These are phyloP conservation scores for Pelmatolapia mariae DNA, from an alignment of 2,113 vertebrate genomes.

Conservation along the genomic window DNA sequence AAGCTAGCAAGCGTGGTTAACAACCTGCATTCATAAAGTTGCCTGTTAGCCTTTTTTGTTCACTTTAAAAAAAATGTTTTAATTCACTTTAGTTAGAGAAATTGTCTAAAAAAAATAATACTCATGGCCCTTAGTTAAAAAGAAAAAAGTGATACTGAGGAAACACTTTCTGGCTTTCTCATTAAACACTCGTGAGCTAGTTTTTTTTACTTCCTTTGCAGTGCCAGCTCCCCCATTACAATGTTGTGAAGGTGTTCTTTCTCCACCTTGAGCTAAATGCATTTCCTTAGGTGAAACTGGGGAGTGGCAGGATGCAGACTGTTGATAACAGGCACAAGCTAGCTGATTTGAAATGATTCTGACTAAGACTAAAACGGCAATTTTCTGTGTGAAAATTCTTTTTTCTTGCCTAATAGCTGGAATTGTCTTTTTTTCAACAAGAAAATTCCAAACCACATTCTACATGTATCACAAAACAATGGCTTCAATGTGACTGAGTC, in stretches of 20 bases:
- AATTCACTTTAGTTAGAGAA: neutral
- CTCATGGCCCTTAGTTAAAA: neutral
- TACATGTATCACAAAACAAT: neutral
- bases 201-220: neutral
- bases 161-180: neutral
- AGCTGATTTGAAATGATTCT: neutral
- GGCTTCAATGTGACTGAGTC: neutral
- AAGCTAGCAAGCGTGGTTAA: neutral
- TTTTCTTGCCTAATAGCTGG: neutral
- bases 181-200: neutral
- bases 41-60: neutral
- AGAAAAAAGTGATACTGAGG: neutral
- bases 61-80: accelerated
- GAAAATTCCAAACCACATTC: neutral
- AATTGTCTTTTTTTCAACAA: neutral
- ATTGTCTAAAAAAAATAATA: neutral
- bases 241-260: neutral
- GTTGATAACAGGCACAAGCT: neutral
- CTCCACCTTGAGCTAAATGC: neutral
- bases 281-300: neutral
- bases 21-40: neutral
- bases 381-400: neutral
- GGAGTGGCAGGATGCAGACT: neutral
- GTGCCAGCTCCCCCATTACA: neutral
- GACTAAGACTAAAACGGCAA: neutral